phyloP scores from a whole-genome alignment of 2,797 vertebrate species.

The Pipistrellus pygmaeus region DNA sequence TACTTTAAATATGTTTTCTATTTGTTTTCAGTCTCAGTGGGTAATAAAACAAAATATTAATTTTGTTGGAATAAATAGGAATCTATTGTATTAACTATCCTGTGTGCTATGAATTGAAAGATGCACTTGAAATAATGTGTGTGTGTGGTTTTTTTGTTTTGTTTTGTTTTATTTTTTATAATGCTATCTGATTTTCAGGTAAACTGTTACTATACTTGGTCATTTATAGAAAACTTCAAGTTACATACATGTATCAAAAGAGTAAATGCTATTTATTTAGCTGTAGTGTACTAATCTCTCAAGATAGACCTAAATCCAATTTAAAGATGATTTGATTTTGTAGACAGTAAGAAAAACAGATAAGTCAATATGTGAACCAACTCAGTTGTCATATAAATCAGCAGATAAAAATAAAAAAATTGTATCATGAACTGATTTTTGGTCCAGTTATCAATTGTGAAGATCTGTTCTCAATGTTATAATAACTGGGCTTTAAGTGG shows the following conservation, averaged over 20 bases:
- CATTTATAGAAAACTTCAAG: conserved; percentile 64
- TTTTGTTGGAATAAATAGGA: conserved; percentile 68
- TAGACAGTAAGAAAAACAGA: conserved; percentile 26
- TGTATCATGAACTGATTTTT: conserved; percentile 61
- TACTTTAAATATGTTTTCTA: conserved; percentile 36
- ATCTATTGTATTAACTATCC: conserved; percentile 33
- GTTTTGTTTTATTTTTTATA: conserved; percentile 8
- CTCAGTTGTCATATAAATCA: conserved; percentile 45
- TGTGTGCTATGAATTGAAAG: conserved; percentile 50
- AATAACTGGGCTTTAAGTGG: conserved; percentile 13
- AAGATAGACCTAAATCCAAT: conserved; percentile 61
- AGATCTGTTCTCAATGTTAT: not conserved
- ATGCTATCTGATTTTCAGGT: not conserved
- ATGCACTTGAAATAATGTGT: conserved; percentile 51
- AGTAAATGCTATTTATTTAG: conserved; percentile 40
- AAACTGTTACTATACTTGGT: conserved; percentile 37
- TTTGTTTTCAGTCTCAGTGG: conserved; percentile 57
- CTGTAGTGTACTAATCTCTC: conserved; percentile 32
- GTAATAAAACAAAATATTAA: conserved; percentile 62
- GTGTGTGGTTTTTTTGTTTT: too few relatives aligned
- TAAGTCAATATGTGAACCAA: conserved; percentile 47
- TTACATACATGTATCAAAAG: conserved; percentile 39
- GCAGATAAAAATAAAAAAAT: conserved; percentile 5
- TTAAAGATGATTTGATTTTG: conserved; percentile 66
- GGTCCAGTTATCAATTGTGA: not conserved